phyloP scores from a whole-genome alignment of 37 sponge, comb jelly and placozoan genomes.

The Theonella swinhoei region DNA sequence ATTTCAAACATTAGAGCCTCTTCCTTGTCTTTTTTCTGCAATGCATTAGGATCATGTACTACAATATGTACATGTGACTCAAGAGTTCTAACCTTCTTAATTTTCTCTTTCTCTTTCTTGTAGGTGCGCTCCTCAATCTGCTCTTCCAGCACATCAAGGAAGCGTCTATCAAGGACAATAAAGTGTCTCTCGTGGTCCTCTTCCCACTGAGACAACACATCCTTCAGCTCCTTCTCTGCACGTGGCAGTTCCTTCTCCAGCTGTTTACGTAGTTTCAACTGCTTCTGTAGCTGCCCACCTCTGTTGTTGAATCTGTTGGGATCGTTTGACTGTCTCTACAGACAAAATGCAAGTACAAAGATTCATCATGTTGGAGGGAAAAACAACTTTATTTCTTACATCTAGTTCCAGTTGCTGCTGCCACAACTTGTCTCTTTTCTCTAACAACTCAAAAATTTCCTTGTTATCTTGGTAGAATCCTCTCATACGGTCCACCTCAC shows the following conservation, averaged over 20 bases:
- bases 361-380: too few relatives aligned
- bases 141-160: conserved; percentile 65
- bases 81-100: conserved; percentile 53
- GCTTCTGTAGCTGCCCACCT: conserved; percentile 88
- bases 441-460: conserved; percentile 62
- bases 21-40: conserved; percentile 66
- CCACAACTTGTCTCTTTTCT: conserved; percentile 76
- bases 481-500: conserved; percentile 75
- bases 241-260: conserved; percentile 79
- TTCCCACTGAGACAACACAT: conserved; percentile 67
- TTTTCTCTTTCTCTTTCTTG: conserved; percentile 61
- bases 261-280: conserved; percentile 68
- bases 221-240: conserved; percentile 62
- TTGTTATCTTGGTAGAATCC: conserved; percentile 68
- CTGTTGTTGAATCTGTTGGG: conserved; percentile 74
- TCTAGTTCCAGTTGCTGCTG: conserved; percentile 51
- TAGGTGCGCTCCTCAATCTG: conserved; percentile 54
- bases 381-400: conserved; percentile 24
- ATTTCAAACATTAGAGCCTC: conserved; percentile 67
- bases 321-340: conserved; percentile 25
- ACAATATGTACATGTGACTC: background rate
- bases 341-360: background rate
- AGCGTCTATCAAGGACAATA: conserved; percentile 53
- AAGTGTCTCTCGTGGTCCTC: conserved; percentile 54
- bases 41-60: background rate